Conservation (phyloP, 2,113 vertebrate species). For the Macheiramphus alcinus region DNA sequence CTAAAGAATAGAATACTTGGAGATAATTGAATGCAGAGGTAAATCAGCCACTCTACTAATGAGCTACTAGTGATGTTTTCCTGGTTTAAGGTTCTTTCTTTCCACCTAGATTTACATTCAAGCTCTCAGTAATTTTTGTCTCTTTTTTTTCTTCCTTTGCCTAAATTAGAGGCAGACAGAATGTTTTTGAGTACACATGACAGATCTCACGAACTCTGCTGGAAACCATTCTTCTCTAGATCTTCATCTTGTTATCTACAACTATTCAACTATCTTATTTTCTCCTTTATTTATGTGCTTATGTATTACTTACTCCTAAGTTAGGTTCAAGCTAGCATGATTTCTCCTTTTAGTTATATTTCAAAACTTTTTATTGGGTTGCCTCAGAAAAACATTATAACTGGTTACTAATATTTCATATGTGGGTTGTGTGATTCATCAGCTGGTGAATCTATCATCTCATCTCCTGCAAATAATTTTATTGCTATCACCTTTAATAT, state of each 20-base stretch:
- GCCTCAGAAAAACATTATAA: background rate
- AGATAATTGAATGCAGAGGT: background rate
- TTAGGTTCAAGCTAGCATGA: background rate
- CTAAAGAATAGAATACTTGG: background rate
- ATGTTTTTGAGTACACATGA: background rate
- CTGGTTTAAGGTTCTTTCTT: background rate
- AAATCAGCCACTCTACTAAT: background rate
- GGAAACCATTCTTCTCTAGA: background rate
- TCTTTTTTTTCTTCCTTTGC: background rate
- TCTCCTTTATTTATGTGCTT: background rate
- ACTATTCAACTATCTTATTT: background rate
- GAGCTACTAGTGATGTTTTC: background rate
- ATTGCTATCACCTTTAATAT: background rate
- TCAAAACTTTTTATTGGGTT: background rate
- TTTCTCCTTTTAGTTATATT: background rate
- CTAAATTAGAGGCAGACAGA: background rate
- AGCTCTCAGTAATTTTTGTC: background rate
- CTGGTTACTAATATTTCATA: background rate
- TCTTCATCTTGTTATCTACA: background rate
- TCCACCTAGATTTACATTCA: background rate
- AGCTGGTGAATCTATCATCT: background rate
- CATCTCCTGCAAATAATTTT: background rate
- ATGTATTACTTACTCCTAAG: background rate
- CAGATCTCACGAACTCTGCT: background rate
- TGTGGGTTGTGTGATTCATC: background rate